Percentiles rank a stretch among this genome's conserved stretches.
These are phyloP conservation scores for Rhinoderma darwinii DNA, from an alignment of 2,113 vertebrate genomes.

Conservation along the genomic window DNA sequence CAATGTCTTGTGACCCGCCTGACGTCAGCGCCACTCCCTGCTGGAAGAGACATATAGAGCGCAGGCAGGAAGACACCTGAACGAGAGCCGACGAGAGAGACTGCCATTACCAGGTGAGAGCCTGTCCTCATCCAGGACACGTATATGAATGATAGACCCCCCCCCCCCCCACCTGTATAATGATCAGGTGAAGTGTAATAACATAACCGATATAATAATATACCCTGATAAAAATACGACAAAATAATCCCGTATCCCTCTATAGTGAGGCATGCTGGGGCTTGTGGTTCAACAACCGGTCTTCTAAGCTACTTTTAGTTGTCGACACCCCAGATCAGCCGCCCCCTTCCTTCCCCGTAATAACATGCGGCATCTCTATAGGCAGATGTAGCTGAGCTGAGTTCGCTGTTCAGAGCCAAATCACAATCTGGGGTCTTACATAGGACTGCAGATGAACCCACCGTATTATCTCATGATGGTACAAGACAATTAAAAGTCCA, in stretches of 20 bases:
- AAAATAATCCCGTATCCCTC: background rate
- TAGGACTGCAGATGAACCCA: background rate
- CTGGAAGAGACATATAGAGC: background rate
- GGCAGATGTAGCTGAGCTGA: background rate
- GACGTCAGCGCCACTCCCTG: constrained; percentile 15
- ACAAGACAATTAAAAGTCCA: background rate
- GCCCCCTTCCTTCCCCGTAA: too few relatives aligned
- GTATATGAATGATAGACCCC: too few relatives aligned
- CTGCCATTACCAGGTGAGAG: constrained; percentile 3
- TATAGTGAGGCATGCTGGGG: background rate
- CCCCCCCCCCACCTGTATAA: background rate
- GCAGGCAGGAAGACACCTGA: background rate
- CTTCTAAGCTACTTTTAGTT: background rate
- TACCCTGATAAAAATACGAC: background rate
- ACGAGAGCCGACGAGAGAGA: background rate
- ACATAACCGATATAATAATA: background rate
- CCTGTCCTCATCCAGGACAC: background rate
- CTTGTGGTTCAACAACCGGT: background rate
- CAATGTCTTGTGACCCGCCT: constrained; percentile 38
- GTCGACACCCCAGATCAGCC: too few relatives aligned
- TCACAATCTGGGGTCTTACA: background rate
- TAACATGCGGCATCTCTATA: too few relatives aligned
- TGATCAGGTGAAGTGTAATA: background rate
- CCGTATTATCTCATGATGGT: background rate
- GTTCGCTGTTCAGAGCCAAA: background rate